These are phyloP conservation scores for Gymnobelideus leadbeateri DNA, from an alignment of 2,113 vertebrate genomes.

Conservation along the genomic window DNA sequence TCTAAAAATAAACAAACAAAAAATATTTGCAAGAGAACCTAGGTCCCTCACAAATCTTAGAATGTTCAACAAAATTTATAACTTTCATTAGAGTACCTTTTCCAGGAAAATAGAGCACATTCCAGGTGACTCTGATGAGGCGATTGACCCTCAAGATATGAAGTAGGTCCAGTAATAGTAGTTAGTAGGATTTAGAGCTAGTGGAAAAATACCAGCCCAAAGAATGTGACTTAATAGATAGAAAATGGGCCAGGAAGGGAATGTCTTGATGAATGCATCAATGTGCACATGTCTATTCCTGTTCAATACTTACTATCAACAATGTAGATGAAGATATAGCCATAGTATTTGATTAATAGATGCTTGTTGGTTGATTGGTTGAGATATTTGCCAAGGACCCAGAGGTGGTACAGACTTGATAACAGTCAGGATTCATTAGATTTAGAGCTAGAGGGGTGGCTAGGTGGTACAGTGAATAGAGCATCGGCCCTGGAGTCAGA, in stretches of 20 bases:
- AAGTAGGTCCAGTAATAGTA: not conserved
- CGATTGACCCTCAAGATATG: not conserved
- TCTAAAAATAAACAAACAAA: not conserved
- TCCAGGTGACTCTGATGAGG: not conserved
- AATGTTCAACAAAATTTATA: not conserved
- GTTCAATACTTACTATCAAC: not conserved
- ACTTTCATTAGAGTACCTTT: not conserved
- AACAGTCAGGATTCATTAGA: not conserved
- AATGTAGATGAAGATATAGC: not conserved
- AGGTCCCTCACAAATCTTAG: not conserved
- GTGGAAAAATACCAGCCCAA: too few species aligned
- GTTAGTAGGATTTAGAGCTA: not conserved
- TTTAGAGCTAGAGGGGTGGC: not conserved
- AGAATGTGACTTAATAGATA: too few species aligned
- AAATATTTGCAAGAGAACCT: not conserved
- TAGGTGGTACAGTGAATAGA: not conserved
- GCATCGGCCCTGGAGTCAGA: too few species aligned
- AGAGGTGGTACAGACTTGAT: not conserved
- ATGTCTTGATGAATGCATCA: not conserved
- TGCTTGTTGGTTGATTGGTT: not conserved
- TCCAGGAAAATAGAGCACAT: not conserved
- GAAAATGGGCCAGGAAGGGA: not conserved
- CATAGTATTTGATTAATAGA: not conserved
- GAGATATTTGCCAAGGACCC: not conserved
- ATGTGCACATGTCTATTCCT: not conserved